Base-by-base conservation (phyloP, 37 sponge, comb jelly and placozoan genomes). In the Spongilla lacustris region DNA sequence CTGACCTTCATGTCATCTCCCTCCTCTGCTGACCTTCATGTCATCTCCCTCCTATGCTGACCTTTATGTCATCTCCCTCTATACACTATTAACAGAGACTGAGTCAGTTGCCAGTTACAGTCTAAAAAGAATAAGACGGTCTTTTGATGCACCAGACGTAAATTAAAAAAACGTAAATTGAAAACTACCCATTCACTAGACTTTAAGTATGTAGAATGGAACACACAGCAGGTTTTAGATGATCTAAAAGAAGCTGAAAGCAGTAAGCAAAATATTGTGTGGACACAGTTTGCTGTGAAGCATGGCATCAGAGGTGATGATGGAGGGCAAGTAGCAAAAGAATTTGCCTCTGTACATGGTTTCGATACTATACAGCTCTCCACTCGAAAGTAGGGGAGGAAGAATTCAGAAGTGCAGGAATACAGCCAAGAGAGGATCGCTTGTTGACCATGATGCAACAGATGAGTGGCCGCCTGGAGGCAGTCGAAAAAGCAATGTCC, bases 281-380 rank as follows among this genome's bases (percentile, higher is more conserved):
- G 82, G 82, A 37, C 72, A 35, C 46, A 14, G 22, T 32, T 71
- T 23, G 82, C 82, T 24, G 32, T 71, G 34, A 69, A 77, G 50
- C 50, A 46, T 30, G 30, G 30, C 68, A 77, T 77, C 24, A 66
- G 14, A 23, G 36, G 23, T n/a, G 4, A 66, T 10, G 58, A 80
- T 80, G 80, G 68, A 29, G 80, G 80, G 27, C 80, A 80, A 29
- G 69, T 80, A 14, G 22, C 67, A 22, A 80, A 80, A 67, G 80
- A 50, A 12, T 25, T 50, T 5, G 79, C 79, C 14, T 9, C 49
- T 6, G 58, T 26, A 12, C 79, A 78, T 50, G 79, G 79, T 11
- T 66, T 78, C 10, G 67, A 78, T n/a, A 50, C 67, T 8, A 26
- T 11, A 17, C 21, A 11, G 30, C 67, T 78, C n/a, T n/a, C n/a